Conservation (phyloP, 2,888 invertebrate species). For the Pollenia angustigena region DNA sequence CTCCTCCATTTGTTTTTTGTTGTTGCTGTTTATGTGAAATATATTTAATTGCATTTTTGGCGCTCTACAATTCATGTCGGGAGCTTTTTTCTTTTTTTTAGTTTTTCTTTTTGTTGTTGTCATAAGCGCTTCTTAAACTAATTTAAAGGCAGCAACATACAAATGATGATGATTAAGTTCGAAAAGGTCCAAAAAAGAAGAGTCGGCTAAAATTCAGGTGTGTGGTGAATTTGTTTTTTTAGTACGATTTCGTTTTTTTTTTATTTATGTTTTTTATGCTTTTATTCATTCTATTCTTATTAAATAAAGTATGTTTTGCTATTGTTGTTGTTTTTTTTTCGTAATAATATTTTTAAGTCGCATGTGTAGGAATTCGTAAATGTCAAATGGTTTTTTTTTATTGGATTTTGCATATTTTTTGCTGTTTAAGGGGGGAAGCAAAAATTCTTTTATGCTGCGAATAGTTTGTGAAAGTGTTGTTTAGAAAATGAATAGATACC, state of each 20-base stretch:
- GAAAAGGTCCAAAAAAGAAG: background rate
- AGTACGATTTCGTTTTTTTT: background rate
- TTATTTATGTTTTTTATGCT: background rate
- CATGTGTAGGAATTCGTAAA: conserved; percentile 64
- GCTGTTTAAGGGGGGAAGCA: background rate
- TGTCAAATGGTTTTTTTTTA: conserved; percentile 55
- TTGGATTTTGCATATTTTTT: background rate
- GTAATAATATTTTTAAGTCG: background rate
- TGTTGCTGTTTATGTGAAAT: conserved; percentile 9
- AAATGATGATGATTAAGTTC: background rate
- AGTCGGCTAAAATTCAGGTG: background rate
- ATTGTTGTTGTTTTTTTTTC: background rate
- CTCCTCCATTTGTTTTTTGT: background rate
- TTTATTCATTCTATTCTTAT: background rate
- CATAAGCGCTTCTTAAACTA: background rate
- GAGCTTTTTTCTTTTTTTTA: conserved; percentile 24
- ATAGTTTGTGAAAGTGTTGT: background rate
- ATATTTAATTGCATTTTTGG: conserved; percentile 45
- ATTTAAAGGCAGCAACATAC: background rate
- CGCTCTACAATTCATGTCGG: conserved; percentile 24
- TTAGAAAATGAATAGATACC: conserved; percentile 55
- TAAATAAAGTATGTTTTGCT: background rate
- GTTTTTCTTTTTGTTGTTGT: background rate
- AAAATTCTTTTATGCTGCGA: no score
- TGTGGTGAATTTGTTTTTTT: conserved; percentile 38